These are phyloP conservation scores for Malacosoma neustria DNA, from an alignment of 2,888 invertebrate genomes.

Conservation along the genomic window DNA sequence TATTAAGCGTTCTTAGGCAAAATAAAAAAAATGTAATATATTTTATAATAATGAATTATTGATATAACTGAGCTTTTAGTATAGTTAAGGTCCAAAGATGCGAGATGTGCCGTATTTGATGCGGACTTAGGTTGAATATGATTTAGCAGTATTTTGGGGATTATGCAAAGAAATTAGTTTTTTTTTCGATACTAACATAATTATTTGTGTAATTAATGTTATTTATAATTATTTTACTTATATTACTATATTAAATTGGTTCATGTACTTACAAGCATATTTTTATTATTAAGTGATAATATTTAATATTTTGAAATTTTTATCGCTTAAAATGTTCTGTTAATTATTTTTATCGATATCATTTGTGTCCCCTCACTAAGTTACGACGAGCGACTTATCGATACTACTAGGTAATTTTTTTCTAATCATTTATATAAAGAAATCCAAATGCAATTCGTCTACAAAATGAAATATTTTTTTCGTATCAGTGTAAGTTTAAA, in stretches of 20 bases:
- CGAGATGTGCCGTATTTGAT: slow-evolving; percentile 43
- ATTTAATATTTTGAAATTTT: slow-evolving; percentile 35
- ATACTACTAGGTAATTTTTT: no score
- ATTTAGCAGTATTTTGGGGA: slow-evolving; percentile 53
- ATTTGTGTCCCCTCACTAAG: slow-evolving; percentile 5
- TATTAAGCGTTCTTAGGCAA: no score
- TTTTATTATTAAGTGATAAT: slow-evolving; percentile 30
- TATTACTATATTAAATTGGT: slow-evolving; percentile 48
- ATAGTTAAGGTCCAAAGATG: slow-evolving; percentile 67
- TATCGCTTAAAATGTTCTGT: slow-evolving; percentile 14
- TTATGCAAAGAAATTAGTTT: slow-evolving; percentile 28
- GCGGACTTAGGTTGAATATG: slow-evolving; percentile 31
- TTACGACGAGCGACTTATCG: slow-evolving; percentile 7
- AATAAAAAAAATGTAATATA: slow-evolving; percentile 33
- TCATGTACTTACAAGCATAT: slow-evolving; percentile 62
- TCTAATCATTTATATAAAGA: no score
- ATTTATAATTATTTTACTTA: slow-evolving; percentile 35
- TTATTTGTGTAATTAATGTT: slow-evolving; percentile 41
- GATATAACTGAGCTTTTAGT: slow-evolving; percentile 51
- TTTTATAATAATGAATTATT: slow-evolving; percentile 14
- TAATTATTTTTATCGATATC: slow-evolving; percentile 6
- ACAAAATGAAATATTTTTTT: no score
- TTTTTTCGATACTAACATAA: slow-evolving; percentile 51
- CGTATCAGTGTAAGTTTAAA: no score
- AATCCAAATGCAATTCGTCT: no score